Evolutionary conservation across 2,797 vertebrate species (phyloP).

Genomic region (Merluccius polli): DNA sequence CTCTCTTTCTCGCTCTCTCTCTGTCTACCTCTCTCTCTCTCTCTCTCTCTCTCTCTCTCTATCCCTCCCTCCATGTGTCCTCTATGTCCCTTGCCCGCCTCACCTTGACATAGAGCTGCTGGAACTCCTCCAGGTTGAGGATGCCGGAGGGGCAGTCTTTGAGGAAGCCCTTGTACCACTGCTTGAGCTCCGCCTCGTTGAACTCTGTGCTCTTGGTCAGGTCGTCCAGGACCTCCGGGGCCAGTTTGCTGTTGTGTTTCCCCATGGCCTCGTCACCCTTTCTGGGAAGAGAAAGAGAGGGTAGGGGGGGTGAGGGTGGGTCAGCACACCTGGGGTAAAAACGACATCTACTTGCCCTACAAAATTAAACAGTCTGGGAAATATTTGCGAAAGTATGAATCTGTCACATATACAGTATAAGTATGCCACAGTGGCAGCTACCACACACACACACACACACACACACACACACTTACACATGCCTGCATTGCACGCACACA

Average conservation of each 20-base stretch:
- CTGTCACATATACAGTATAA: background rate
- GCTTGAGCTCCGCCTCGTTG: conserved; percentile 95
- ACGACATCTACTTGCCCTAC: conserved; percentile 6
- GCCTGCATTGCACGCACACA: conserved; percentile 8
- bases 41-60: too few species aligned
- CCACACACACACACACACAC: background rate
- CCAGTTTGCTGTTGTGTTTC: conserved; percentile 97
- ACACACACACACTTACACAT: background rate
- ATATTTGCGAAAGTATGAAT: background rate
- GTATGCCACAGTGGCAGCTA: background rate
- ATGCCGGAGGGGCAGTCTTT: conserved; percentile 97
- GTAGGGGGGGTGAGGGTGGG: too few species aligned
- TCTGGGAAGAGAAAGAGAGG: conserved; percentile 27
- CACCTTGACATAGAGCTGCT: conserved; percentile 98
- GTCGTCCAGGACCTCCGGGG: conserved; percentile 93
- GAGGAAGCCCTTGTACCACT: conserved; percentile 99
- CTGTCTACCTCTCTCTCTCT: too few species aligned
- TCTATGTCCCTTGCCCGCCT: conserved; percentile 13
- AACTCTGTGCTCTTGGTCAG: conserved; percentile 95
- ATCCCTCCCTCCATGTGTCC: background rate
- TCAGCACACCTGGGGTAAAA: background rate
- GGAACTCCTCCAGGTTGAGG: conserved; percentile 96
- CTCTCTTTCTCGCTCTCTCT: background rate
- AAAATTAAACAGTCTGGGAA: conserved; percentile 9
- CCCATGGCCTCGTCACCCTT: conserved; percentile 79